Base-by-base conservation (phyloP, 2,888 invertebrate genomes). In the Apocheima hispidaria region DNA sequence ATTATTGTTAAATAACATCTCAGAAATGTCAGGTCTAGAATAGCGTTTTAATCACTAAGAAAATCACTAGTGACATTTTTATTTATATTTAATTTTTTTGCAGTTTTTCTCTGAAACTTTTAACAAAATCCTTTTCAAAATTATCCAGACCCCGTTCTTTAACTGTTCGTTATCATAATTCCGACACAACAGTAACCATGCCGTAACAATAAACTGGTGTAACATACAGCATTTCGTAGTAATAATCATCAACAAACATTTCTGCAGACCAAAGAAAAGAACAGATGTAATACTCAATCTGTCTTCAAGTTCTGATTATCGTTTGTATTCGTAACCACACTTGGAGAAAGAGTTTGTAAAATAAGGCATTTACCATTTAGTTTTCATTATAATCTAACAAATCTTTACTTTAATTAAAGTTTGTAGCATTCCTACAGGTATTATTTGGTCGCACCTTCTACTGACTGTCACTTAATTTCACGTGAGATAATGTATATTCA, bases 151-250 rank as follows among this genome's bases (percentile, higher is more conserved):
- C 3, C 3, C 5, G 23, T 23, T 48, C 5, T 44, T 16, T 28
- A 28, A 16, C 5, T 28, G 3, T 40, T 30, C 30, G 46, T 44
- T 55, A 33, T 33, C 9, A 33, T 51, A 41, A 33, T 12, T 12
- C 14, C 10, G 21, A 51, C 12, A 9, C 28, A 20, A n/a, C 23
- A 10, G 14, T 38, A 60, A 48, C 52, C 26, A 44, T 48, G 18
- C 18, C 12, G 30, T 28, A 49, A 61, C 52, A 56, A 51, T 56
- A 56, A 51, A 61, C 48, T 51, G 44, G 21, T n/a, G 38, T 30
- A 41, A 44, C 49, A 30, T 43, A 43, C 20, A 40, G 35, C 28
- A 14, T n/a, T 41, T 4, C 46, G 12, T 46, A 30, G 44, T 10
- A 16, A 44, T 44, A 44, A 51, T 49, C 49, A 50, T 41, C 12